Conservation (phyloP, 2,797 vertebrate species). For the Pygocentrus nattereri region DNA sequence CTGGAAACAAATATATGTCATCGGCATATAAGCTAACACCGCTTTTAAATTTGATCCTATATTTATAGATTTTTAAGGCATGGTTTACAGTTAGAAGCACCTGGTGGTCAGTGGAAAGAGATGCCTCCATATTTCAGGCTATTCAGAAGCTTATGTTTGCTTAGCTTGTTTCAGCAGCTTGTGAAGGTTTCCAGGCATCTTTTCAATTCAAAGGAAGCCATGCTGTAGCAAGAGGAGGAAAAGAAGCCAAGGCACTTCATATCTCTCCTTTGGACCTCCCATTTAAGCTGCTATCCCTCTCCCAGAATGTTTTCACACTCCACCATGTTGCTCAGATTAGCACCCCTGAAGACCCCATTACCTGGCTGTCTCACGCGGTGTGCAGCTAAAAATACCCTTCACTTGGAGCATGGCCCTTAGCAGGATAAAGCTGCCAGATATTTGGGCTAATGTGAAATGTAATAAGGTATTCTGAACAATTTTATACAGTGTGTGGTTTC, state of each 20-base stretch:
- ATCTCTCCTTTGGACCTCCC: conserved; percentile 41
- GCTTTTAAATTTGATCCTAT: too few relatives aligned
- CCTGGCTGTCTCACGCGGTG: not conserved
- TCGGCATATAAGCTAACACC: too few relatives aligned
- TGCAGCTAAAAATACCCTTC: not conserved
- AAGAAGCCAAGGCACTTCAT: conserved; percentile 23
- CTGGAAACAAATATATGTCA: too few relatives aligned
- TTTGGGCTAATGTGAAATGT: not conserved
- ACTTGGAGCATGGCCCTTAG: not conserved
- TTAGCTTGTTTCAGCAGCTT: not conserved
- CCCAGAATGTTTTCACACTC: conserved; percentile 43
- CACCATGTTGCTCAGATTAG: conserved; percentile 61
- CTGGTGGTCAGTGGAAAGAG: too few relatives aligned
- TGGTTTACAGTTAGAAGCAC: too few relatives aligned
- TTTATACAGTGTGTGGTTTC: not conserved
- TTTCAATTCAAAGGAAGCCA: conserved; percentile 34
- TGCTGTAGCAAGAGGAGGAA: conserved; percentile 44
- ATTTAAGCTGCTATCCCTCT: conserved; percentile 39
- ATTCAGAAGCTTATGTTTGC: not conserved
- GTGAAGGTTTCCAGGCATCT: not conserved
- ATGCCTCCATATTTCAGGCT: not conserved
- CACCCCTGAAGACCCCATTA: conserved; percentile 62
- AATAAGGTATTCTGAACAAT: not conserved
- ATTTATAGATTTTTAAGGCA: too few relatives aligned
- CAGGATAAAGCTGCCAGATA: not conserved